Base-by-base conservation (phyloP, 2,888 invertebrate species). In the Amblyjoppa proteus region DNA sequence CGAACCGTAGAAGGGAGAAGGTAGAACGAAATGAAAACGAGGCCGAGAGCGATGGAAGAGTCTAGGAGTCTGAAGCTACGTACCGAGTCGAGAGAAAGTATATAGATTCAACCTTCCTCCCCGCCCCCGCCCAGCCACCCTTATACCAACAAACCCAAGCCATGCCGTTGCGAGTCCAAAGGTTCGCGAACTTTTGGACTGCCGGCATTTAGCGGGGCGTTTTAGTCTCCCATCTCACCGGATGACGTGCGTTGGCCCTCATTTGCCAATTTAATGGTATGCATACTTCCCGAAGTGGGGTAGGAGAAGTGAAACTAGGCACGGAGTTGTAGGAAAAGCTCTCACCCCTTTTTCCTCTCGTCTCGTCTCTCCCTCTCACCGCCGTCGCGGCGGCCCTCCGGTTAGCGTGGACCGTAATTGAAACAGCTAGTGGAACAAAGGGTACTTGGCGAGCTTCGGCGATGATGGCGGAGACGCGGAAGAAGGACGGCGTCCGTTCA, bases 211-310 rank as follows among this genome's bases (percentile, higher is more conserved):
- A 75, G 66, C 75, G 16, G 45, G 20, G 45, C 66, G 56, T 71
- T 84, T 84, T 68, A 75, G 61, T 45, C 56, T 56, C n/a, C 64
- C 66, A 25, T 51, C 34, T 28, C 25, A 41, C 34, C 38, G 51
- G 71, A 69, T 69, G 71, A 76, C 68, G 31, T 20, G 56, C 68
- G 74, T 38, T 77, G 78, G 58, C 53, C 75, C 84, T 81, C 78
- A 13, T 74, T 79, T 85, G 70, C 70, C 85, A 71, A 85, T 85
- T 82, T 85, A 85, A 85, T 85, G 81, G 78, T 85, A 82, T 82
- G 85, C 85, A 82, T 79, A 85, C 85, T 79, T 82, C 58, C 51
- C 74, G 68, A 78, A 85, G 81, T 84, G 71, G 51, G 51, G 74
- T 64, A 74, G 31, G 41, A 77, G 61, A 28, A 58, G 31, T 58